These are phyloP conservation scores for Cephus nigrinus DNA, from an alignment of 2,888 invertebrate genomes.

Conservation along the genomic window DNA sequence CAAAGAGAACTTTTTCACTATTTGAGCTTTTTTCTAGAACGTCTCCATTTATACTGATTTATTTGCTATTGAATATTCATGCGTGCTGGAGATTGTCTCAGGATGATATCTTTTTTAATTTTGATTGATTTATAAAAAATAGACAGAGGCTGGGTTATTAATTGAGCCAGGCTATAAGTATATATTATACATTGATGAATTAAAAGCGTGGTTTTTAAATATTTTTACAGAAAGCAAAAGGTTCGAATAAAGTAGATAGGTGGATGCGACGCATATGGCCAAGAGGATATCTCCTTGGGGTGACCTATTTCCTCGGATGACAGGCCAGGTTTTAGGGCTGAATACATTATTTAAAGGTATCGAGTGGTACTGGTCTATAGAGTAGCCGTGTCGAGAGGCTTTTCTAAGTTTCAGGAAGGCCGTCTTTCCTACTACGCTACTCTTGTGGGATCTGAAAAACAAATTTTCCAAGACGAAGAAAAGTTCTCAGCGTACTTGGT, in stretches of 20 bases:
- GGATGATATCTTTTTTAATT: too few species aligned
- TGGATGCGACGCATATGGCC: neutral
- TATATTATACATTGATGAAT: neutral
- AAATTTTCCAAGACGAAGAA: neutral
- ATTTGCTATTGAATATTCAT: neutral
- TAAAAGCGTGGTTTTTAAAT: neutral
- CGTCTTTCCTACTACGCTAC: neutral
- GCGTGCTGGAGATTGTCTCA: neutral
- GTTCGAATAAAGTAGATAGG: neutral
- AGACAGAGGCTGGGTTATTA: neutral
- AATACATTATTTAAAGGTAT: constrained; percentile 20
- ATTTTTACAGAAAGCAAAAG: neutral
- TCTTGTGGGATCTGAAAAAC: neutral
- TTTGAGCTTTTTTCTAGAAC: neutral
- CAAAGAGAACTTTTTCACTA: neutral
- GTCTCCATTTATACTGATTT: neutral
- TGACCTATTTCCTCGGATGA: constrained; percentile 15
- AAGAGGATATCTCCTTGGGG: neutral
- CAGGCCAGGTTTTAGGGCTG: constrained; percentile 15
- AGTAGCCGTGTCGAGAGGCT: neutral
- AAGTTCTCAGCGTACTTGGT: neutral
- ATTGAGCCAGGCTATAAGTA: neutral
- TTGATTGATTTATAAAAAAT: too few species aligned
- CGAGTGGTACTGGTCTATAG: neutral
- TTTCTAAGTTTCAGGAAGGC: neutral